Evolutionary conservation across 53 echinoderm and acorn worm species (phyloP), one percentile per base, ranked within the genome.

Genomic region (Echinometra lucunter): DNA sequence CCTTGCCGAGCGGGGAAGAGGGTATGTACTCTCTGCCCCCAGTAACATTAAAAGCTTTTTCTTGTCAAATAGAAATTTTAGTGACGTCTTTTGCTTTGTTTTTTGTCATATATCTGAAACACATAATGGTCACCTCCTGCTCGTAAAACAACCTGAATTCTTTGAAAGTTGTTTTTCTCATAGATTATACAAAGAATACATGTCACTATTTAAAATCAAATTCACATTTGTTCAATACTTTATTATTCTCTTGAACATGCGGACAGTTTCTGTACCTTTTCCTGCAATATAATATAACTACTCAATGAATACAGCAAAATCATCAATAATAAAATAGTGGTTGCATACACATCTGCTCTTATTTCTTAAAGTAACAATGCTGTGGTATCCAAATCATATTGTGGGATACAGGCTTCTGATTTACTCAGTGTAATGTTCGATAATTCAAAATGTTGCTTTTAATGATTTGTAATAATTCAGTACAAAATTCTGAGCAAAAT

Each of bases 291-390:
- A 47, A 1, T n/a, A 47, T 28, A 47, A 85, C 49, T 49, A 85
- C 45, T 85, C 9, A 28, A 49, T 47, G 49, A 28, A 85, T 85
- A 85, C 49, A 85, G 85, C 53, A 47, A 85, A 85, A 63, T 19
- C 0, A 9, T 85, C n/a, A 47, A 53, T 49, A 49, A 85, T 15
- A 83, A 17, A 74, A 11, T 35, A 23, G 30, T 49, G 49, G 3
- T 85, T 49, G 85, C 18, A 81, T 17, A 85, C 53, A 85, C 85
- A 85, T 85, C 38, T 38, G 16, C 19, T 35, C 35, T n/a, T n/a
- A n/a, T n/a, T n/a, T n/a, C n/a, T n/a, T n/a, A n/a, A n/a, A n/a
- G n/a, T n/a, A n/a, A n/a, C 6, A 66, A n/a, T 66, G 27, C 66
- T 25, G 5, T n/a, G n/a, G 4, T 66, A 27, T 17, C 0, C 23